These are phyloP conservation scores for Gadopsis marmoratus DNA, from an alignment of 2,797 vertebrate species.

Conservation along the genomic window DNA sequence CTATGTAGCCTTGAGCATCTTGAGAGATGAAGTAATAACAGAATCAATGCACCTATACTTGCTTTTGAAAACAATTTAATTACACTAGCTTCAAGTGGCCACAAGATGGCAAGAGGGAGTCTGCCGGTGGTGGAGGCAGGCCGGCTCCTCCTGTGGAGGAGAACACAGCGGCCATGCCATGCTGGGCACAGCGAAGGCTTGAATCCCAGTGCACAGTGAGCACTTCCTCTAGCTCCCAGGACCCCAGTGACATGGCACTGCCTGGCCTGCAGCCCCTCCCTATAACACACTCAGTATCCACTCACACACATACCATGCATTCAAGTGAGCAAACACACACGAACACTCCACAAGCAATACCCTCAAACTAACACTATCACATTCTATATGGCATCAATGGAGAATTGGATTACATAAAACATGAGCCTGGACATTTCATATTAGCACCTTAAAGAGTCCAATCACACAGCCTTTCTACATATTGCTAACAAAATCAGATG, in stretches of 20 bases:
- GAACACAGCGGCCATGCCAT: slow-evolving; percentile 82
- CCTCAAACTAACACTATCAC: slow-evolving; percentile 43
- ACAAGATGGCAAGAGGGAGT: slow-evolving; percentile 83
- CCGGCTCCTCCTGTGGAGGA: slow-evolving; percentile 70
- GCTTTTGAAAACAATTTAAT: slow-evolving; percentile 17
- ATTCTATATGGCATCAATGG: slow-evolving; percentile 40
- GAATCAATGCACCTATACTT: slow-evolving; percentile 2
- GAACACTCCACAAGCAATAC: slow-evolving; percentile 50
- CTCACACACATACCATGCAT: slow-evolving; percentile 77
- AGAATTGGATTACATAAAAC: slow-evolving; percentile 32
- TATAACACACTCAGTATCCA: slow-evolving; percentile 70
- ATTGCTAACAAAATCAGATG: slow-evolving; percentile 51
- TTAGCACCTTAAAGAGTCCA: slow-evolving; percentile 28
- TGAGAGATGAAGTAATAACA: not conserved
- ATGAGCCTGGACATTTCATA: slow-evolving; percentile 34
- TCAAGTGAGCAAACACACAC: slow-evolving; percentile 71
- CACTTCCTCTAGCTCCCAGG: slow-evolving; percentile 85
- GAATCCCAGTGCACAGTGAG: slow-evolving; percentile 85
- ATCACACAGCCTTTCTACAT: slow-evolving; percentile 27
- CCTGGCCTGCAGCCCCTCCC: slow-evolving; percentile 77
- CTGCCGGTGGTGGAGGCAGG: slow-evolving; percentile 60
- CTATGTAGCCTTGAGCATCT: not conserved
- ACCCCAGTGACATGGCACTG: slow-evolving; percentile 83
- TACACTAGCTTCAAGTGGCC: slow-evolving; percentile 61
- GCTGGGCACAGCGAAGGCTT: slow-evolving; percentile 84